Conservation (phyloP, 2,797 vertebrate species). For the Rhabdophis nuchalis region DNA sequence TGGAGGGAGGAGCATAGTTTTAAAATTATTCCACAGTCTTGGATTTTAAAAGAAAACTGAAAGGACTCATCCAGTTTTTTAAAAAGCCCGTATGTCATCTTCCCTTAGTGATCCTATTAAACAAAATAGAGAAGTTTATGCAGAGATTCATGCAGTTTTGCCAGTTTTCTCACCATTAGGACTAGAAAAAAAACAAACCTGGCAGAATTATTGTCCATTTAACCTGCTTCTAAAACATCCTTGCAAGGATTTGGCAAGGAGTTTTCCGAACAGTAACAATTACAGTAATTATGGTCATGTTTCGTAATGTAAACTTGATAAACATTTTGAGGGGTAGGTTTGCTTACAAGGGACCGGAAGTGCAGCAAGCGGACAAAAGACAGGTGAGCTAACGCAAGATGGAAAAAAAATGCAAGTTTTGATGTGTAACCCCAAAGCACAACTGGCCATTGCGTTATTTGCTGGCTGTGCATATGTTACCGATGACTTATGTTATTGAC, state of each 20-base stretch:
- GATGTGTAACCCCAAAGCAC: not conserved
- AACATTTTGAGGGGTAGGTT: not conserved
- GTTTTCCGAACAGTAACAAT: not conserved
- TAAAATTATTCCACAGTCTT: too few species aligned
- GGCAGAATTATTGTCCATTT: not conserved
- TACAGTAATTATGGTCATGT: not conserved
- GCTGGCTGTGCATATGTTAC: not conserved
- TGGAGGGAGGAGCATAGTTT: too few species aligned
- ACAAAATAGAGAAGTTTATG: too few species aligned
- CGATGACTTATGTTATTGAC: not conserved
- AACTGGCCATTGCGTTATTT: not conserved
- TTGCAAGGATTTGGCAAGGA: not conserved
- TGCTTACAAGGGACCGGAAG: not conserved
- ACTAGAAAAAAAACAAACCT: not conserved
- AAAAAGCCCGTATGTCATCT: too few species aligned
- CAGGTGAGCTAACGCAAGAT: not conserved
- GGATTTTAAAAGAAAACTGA: too few species aligned
- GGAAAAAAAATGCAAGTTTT: not conserved
- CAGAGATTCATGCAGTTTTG: not conserved
- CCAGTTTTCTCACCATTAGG: not conserved
- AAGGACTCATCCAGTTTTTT: too few species aligned
- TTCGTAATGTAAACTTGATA: not conserved
- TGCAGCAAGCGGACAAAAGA: not conserved
- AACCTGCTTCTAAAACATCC: not conserved
- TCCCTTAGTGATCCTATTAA: too few species aligned